Base-by-base conservation (phyloP, 2,797 vertebrate genomes). In the Calcarius lapponicus region DNA sequence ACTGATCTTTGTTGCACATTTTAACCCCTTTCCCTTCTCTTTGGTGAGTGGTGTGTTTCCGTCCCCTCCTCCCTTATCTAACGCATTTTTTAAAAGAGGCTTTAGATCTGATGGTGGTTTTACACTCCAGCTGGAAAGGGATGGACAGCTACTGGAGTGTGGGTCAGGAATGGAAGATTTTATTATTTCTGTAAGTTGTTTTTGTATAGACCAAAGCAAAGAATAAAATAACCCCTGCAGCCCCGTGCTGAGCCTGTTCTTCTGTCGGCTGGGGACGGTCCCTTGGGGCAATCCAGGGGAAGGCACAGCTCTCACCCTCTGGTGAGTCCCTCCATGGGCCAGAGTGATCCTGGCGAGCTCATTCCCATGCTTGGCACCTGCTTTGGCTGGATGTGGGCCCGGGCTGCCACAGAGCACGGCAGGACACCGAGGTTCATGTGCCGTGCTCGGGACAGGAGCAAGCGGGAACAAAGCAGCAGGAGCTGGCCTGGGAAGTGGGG, bases 121-220 rank as follows among this genome's bases (percentile, higher is more conserved):
- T 45, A 80, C 17, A 43, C 88, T 97, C 90, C 72, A 3, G 71
- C 94, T n/a, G 17, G 84, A 86, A 92, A 94, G 87, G 97, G 93
- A 81, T 92, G 90, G 92, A 92, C 88, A 84, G 54, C 92, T 90
- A 81, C 95, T 70, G 86, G 93, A 93, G 93, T 64, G 92, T 91
- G 88, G 91, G 86, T 97, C 91, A 95, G 91, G 88, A 94, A 80
- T 61, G 74, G 95, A 96, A 97, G 96, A 96, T 96, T 97, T 98
- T 97, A 98, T 98, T 97, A 97, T 95, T 45, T 96, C 98, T 98
- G 96, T 97, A 96, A 95, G 97, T 97, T 97, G 97, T 97, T 98
- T 98, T 98, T 98, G 98, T 98, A 98, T 98, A 97, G 97, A 98
- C 98, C 97, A 98, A 98, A 98, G 98, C 97, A 97, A 97, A 97